phyloP scores from a whole-genome alignment of 2,113 vertebrate genomes.

The Brevimyrus niger region DNA sequence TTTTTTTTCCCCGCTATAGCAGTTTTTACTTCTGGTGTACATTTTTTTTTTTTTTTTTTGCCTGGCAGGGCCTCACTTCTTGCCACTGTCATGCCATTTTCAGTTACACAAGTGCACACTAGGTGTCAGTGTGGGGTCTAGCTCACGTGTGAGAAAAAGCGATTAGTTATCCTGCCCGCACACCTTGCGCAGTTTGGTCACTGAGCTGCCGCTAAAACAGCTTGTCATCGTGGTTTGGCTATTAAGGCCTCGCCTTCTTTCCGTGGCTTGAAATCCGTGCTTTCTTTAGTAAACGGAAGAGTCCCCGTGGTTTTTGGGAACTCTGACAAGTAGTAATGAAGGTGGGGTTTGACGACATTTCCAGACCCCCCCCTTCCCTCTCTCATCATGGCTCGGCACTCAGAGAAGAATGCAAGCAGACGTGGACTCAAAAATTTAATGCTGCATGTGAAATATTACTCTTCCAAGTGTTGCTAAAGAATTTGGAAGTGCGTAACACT shows the following conservation, averaged over 20 bases:
- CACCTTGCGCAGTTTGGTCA: neutral
- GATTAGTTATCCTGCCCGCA: neutral
- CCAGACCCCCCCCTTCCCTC: neutral
- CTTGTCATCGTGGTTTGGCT: neutral
- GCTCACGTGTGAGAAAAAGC: constrained; percentile 6
- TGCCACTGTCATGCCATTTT: neutral
- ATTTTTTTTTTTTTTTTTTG: neutral
- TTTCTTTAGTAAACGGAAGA: constrained; percentile 1
- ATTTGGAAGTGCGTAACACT: neutral
- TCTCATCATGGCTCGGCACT: neutral
- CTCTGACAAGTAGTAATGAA: neutral
- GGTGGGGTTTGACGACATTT: neutral
- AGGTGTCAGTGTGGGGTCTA: constrained; percentile 52
- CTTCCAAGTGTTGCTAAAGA: neutral
- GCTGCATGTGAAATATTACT: neutral
- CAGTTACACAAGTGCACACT: constrained; percentile 35
- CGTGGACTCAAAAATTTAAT: neutral
- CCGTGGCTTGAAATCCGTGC: neutral
- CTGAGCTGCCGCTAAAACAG: neutral
- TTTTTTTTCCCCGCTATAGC: neutral
- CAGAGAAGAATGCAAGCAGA: neutral
- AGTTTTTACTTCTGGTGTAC: neutral
- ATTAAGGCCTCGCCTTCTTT: neutral
- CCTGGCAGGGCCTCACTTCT: neutral
- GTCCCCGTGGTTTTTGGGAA: neutral